Base-by-base conservation (phyloP, 2,797 vertebrate genomes). In the Geotrypetes seraphini region DNA sequence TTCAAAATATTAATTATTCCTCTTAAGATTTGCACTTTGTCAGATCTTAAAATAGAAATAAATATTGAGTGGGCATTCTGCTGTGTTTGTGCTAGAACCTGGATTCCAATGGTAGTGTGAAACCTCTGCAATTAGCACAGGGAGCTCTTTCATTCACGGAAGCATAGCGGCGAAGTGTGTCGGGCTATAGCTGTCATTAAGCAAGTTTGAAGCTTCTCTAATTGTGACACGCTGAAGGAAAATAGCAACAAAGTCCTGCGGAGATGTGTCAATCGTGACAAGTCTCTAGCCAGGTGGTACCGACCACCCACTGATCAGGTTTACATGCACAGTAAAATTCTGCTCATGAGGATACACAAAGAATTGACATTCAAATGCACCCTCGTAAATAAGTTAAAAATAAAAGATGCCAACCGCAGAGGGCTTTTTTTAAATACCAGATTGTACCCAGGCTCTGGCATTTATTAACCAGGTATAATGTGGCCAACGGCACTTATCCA, bases 301-400 rank as follows among this genome's bases (percentile, higher is more conserved):
- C 0, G 4, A 31, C 30, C 39, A 32, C 39, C 35, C 14, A 26
- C 0, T 0, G 39, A 29, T 30, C 10, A 7, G 12, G 10, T 24
- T 35, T 25, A 35, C 22, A 37, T 17, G 12, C 7, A 16, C 8
- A 19, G 22, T 19, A 32, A 36, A 46, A 13, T n/a, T 7, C 2
- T 1, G 31, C 21, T 10, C 16, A 13, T 1, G 25, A 21, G 22
- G 17, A 23, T 11, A 19, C 8, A 22, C 26, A 43, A 41, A 37
- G 47, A 21, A 50, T 30, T 36, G 36, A 12, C 30, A 47, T 1
- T 2, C 36, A 23, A 25, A 5, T 39, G 8, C 13, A 17, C 38
- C 4, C 42, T 55, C 41, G 22, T 0, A 29, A 48, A 44, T 53
- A 30, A 46, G 43, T 47, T 39, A 49, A 19, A 33, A 5, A n/a